Conservation (phyloP, 2,888 invertebrate species). For the Pristionchus fissidentatus region DNA sequence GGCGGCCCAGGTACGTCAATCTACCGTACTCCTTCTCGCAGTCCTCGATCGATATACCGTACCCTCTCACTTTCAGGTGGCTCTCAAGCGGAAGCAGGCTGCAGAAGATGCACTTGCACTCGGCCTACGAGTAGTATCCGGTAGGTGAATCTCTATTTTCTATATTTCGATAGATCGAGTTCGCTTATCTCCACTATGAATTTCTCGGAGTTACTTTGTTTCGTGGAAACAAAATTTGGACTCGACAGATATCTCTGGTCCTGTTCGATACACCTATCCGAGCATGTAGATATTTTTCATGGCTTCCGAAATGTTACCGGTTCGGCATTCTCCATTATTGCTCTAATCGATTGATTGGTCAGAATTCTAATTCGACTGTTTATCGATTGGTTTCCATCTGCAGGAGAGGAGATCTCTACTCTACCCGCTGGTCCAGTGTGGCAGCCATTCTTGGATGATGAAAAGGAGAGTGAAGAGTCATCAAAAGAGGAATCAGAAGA, state of each 20-base stretch:
- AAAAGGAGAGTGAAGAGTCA: conserved; percentile 47
- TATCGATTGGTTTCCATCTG: neutral
- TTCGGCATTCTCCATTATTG: neutral
- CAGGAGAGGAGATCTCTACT: conserved; percentile 40
- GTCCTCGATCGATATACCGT: neutral
- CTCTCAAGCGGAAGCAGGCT: conserved; percentile 73
- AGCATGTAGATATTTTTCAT: too few species aligned
- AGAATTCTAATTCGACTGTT: too few species aligned
- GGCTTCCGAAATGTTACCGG: too few species aligned
- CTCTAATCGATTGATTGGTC: neutral
- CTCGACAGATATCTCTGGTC: too few species aligned
- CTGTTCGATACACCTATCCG: too few species aligned
- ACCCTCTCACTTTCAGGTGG: conserved; percentile 78
- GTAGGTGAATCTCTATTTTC: conserved; percentile 45
- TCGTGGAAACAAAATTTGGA: too few species aligned
- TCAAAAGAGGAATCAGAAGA: conserved; percentile 36
- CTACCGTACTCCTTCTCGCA: neutral
- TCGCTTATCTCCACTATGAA: too few species aligned
- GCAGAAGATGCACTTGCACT: conserved; percentile 75
- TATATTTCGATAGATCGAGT: neutral
- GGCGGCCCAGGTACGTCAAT: conserved; percentile 85
- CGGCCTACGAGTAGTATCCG: conserved; percentile 61
- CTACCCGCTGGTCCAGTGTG: conserved; percentile 44
- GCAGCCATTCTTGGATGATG: conserved; percentile 2
- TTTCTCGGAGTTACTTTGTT: too few species aligned